Evolutionary conservation across 2,888 invertebrate species (phyloP).

Genomic region (Aleiodes alternator): DNA sequence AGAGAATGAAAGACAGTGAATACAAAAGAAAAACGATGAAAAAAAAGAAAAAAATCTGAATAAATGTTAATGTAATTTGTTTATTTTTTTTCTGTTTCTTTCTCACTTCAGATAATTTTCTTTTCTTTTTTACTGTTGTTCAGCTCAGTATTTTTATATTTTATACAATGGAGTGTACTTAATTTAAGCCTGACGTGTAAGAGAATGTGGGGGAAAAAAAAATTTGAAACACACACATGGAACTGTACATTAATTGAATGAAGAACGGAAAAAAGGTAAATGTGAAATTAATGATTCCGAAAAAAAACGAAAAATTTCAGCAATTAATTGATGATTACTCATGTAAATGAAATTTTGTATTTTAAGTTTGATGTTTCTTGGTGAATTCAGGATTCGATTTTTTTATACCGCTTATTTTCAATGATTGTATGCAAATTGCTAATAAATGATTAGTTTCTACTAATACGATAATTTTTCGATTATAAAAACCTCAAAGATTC

Average conservation of each 20-base stretch:
- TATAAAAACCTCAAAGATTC: slow-evolving; percentile 13
- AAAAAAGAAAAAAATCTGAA: slow-evolving; percentile 36
- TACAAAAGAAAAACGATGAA: slow-evolving; percentile 31
- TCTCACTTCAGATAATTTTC: slow-evolving; percentile 8
- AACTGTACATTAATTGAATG: slow-evolving; percentile 58
- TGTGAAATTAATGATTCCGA: slow-evolving; percentile 18
- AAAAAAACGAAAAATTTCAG: not conserved
- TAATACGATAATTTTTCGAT: slow-evolving; percentile 52
- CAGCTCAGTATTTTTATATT: slow-evolving; percentile 74
- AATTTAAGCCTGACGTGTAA: slow-evolving; percentile 68
- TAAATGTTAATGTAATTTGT: slow-evolving; percentile 50
- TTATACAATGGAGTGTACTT: slow-evolving; percentile 71
- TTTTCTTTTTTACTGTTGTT: slow-evolving; percentile 56
- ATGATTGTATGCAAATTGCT: slow-evolving; percentile 69
- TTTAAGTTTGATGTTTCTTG: slow-evolving; percentile 48
- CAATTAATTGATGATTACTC: slow-evolving; percentile 36
- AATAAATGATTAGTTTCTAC: slow-evolving; percentile 72
- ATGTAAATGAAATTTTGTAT: slow-evolving; percentile 50
- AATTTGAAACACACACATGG: slow-evolving; percentile 55
- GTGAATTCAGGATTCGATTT: slow-evolving; percentile 61
- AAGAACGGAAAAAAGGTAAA: not conserved
- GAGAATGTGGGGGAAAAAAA: slow-evolving; percentile 56
- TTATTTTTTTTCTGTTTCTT: slow-evolving; percentile 2
- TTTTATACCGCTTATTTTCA: slow-evolving; percentile 71
- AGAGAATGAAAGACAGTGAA: slow-evolving; percentile 50